Evolutionary conservation across 2,113 vertebrate genomes (phyloP), one percentile per base, ranked within the genome.

Genomic region (Pycnonotus jocosus): DNA sequence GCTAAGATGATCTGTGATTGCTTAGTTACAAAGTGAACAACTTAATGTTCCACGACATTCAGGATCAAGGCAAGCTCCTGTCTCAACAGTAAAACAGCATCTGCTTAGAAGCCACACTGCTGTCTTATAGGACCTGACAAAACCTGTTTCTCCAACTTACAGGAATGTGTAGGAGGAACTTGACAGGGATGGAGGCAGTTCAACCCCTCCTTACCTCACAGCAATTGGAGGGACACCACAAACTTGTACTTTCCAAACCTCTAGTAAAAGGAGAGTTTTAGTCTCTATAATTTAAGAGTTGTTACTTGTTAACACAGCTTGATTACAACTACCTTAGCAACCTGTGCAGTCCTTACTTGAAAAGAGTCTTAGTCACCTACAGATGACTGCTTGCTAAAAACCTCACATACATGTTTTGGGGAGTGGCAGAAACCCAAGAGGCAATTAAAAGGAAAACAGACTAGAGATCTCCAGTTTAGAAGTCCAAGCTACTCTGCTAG

Each of bases 81-180:
- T 28, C 58, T 69, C 38, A 20, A 53, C 7, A 80, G 8, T 53
- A 24, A 40, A 80, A 7, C 4, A 60, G 15, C 35, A 58, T 24
- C 60, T 42, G 15, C 25, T 40, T 21, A 71, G 35, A 70, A 70
- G 38, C n/a, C 60, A 73, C 25, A 54, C 12, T 56, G 11, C 51
- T 13, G 38, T 50, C 51, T 74, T 78, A 71, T 0, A 84, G 40
- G 53, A 87, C 15, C 61, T 68, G 38, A 86, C 4, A 13, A 93
- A 95, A 97, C 94, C 86, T 76, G 92, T 92, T 96, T 81, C 82
- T 92, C 72, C 88, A 88, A 83, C 56, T 50, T 30, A 54, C 0
- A 81, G 27, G n/a, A 44, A 57, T 1, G 1, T 66, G 91, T 84
- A 47, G 95, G 88, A 97, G 83, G 88, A 90, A 95, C 82, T 54